phyloP scores from a whole-genome alignment of 2,113 vertebrate genomes.

The Scolopax mira region DNA sequence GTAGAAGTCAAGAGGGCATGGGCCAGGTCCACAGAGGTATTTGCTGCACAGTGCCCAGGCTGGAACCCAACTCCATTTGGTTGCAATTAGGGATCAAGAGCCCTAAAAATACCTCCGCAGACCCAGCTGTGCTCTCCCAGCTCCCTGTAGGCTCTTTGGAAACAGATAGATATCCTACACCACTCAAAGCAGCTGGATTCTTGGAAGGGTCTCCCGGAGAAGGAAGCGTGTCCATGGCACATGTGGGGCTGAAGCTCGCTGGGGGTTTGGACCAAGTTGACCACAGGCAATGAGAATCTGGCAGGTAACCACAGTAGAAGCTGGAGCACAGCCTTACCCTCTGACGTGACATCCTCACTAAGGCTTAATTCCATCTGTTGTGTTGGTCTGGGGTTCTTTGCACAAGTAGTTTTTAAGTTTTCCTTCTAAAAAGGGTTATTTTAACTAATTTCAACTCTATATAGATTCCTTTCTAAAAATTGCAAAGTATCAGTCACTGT shows the following conservation, averaged over 20 bases:
- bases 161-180: not conserved
- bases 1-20: not conserved
- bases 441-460: not conserved
- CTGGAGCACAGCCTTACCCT: not conserved
- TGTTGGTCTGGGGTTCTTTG: not conserved
- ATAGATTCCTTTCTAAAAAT: not conserved
- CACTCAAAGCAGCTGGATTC: rapidly evolving
- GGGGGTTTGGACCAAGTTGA: not conserved
- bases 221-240: rapidly evolving
- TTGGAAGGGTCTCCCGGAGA: not conserved
- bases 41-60: not conserved
- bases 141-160: not conserved
- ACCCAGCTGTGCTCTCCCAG: not conserved
- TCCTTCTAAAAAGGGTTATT: not conserved
- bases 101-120: not conserved
- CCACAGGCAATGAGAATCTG: not conserved
- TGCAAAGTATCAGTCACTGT: not conserved
- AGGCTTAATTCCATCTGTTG: not conserved
- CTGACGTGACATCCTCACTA: not conserved
- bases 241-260: rapidly evolving
- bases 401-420: not conserved
- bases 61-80: not conserved
- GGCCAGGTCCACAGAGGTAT: not conserved
- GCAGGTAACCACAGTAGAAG: not conserved
- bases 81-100: not conserved